Evolutionary conservation across 92 coral and sea anemone species (phyloP).

Genomic region (Diadumene lineata): DNA sequence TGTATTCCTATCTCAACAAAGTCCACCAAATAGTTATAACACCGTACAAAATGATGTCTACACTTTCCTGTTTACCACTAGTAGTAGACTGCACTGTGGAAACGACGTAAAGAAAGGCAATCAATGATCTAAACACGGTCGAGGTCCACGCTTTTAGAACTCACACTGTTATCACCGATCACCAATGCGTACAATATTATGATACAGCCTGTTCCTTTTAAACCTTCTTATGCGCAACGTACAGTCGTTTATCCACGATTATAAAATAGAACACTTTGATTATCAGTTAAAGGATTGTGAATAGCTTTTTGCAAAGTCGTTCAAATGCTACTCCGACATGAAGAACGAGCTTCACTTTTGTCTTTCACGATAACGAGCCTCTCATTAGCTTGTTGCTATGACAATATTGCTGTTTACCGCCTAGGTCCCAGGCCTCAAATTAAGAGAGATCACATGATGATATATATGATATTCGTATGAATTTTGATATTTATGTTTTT

Average conservation of each 20-base stretch:
- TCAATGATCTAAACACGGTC: conserved; percentile 19
- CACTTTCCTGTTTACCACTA: conserved; percentile 9
- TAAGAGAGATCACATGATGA: not conserved
- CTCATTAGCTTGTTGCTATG: conserved; percentile 68
- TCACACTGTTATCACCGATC: conserved; percentile 17
- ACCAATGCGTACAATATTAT: not conserved
- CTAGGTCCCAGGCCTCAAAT: conserved; percentile 53
- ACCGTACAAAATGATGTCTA: not conserved
- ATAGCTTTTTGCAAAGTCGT: conserved; percentile 10
- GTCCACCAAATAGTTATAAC: not conserved
- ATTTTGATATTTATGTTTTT: not conserved
- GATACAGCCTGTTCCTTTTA: conserved; percentile 26
- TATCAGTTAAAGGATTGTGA: conserved; percentile 16
- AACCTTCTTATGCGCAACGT: not conserved
- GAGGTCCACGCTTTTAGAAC: conserved; percentile 25
- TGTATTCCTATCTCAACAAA: not conserved
- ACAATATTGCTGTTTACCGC: conserved; percentile 63
- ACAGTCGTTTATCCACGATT: not conserved
- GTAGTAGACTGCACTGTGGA: conserved; percentile 11
- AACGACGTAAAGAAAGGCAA: conserved; percentile 20
- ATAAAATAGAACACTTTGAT: not conserved
- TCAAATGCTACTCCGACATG: conserved; percentile 46
- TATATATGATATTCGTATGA: not conserved
- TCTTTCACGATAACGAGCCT: conserved; percentile 58
- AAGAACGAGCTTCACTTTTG: conserved; percentile 50